phyloP scores from a whole-genome alignment of 2,113 vertebrate genomes.

The Caloenas nicobarica region DNA sequence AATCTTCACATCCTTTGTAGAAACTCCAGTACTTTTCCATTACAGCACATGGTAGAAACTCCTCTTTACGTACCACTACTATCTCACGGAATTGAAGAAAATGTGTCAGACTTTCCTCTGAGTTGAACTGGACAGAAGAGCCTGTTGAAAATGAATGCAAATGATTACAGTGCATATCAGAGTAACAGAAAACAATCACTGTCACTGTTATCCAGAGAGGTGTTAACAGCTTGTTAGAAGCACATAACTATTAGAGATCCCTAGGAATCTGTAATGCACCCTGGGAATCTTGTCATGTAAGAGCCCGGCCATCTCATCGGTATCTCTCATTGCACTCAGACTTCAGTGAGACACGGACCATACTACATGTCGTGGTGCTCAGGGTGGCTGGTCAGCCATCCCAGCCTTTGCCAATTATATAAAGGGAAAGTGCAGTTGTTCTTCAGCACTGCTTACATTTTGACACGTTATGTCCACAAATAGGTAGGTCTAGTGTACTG shows the following conservation, averaged over 20 bases:
- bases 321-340: not conserved
- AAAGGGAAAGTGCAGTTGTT: not conserved
- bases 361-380: not conserved
- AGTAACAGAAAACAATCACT: not conserved
- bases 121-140: not conserved
- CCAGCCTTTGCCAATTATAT: accelerated
- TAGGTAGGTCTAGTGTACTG: not conserved
- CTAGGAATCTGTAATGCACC: not conserved
- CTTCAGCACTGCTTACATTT: not conserved
- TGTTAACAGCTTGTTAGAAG: not conserved
- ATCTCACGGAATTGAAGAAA: conserved; percentile 76
- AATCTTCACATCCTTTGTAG: conserved; percentile 55
- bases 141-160: conserved; percentile 70
- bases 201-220: not conserved
- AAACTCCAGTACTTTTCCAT: conserved; percentile 84
- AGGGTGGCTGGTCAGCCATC: not conserved
- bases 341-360: not conserved
- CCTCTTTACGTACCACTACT: conserved; percentile 75
- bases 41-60: conserved; percentile 78
- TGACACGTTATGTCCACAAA: not conserved
- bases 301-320: accelerated
- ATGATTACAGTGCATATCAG: not conserved
- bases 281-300: not conserved
- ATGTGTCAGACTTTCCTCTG: not conserved
- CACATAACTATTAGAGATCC: not conserved